Evolutionary conservation across 2,113 vertebrate genomes (phyloP).

Genomic region (Laterallus jamaicensis): DNA sequence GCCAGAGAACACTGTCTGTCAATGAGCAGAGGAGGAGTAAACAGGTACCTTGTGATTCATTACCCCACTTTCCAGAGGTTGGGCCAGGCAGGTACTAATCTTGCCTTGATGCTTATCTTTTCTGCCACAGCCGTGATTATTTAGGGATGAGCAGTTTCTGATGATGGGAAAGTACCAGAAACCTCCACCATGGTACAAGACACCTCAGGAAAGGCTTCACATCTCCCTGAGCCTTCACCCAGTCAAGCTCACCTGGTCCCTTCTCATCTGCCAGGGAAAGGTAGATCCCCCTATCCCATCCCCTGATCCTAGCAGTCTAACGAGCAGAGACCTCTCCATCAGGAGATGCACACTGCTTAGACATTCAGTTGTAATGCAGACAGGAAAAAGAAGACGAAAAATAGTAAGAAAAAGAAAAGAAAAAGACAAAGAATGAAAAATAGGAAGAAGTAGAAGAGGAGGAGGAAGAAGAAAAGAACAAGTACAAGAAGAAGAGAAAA

Average conservation of each 20-base stretch:
- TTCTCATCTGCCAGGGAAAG: background rate
- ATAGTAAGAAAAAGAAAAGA: too few species aligned
- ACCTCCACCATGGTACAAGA: background rate
- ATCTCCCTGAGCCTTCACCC: background rate
- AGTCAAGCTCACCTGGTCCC: background rate
- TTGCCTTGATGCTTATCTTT: background rate
- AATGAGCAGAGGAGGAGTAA: background rate
- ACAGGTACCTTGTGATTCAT: accelerated
- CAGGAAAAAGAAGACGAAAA: too few species aligned
- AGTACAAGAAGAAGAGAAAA: too few species aligned
- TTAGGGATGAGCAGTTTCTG: background rate
- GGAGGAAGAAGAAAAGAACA: too few species aligned
- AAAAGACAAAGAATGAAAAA: too few species aligned
- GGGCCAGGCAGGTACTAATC: background rate
- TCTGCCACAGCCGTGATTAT: accelerated
- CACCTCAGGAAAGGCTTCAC: background rate
- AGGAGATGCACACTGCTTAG: background rate
- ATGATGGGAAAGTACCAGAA: background rate
- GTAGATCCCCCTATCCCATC: background rate
- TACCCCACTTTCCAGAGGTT: background rate
- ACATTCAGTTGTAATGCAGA: background rate
- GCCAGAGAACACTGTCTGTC: accelerated
- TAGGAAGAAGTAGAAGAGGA: too few species aligned
- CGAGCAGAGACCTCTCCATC: background rate
- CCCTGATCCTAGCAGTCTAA: background rate